phyloP scores from a whole-genome alignment of 1,140 invertebrate genomes.

The Panonychus citri region DNA sequence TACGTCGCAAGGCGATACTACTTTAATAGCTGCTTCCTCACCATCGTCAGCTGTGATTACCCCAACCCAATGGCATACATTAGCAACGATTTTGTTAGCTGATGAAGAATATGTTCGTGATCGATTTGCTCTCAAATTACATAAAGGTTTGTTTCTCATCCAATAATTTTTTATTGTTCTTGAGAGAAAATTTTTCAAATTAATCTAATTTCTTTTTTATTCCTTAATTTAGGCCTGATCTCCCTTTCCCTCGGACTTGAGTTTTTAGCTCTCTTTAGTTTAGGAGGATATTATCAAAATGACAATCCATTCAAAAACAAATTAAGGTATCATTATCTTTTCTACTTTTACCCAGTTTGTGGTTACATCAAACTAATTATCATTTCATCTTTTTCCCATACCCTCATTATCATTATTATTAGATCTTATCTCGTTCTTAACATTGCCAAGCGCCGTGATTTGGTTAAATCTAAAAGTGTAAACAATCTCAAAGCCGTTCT shows the following conservation, averaged over 20 bases:
- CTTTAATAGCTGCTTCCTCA: background rate
- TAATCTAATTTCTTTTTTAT: background rate
- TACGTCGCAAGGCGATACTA: background rate
- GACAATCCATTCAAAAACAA: slow-evolving; percentile 10
- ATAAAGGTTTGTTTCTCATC: slow-evolving; percentile 50
- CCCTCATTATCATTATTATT: background rate
- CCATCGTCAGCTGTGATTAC: slow-evolving; percentile 8
- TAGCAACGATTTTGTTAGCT: slow-evolving; percentile 10
- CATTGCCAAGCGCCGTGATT: slow-evolving; percentile 68
- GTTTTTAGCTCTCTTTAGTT: slow-evolving; percentile 84
- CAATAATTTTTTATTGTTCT: background rate
- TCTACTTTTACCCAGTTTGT: no score
- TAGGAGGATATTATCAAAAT: slow-evolving; percentile 33
- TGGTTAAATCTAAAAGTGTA: slow-evolving; percentile 38
- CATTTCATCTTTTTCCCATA: background rate
- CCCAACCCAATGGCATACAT: slow-evolving; percentile 8
- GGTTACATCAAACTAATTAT: background rate
- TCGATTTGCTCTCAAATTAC: slow-evolving; percentile 65
- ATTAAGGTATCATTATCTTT: no score
- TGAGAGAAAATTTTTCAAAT: background rate
- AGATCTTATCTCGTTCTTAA: slow-evolving; percentile 40
- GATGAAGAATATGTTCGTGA: slow-evolving; percentile 38
- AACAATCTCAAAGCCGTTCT: slow-evolving; percentile 20
- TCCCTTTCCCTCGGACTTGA: slow-evolving; percentile 49
- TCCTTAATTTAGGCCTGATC: slow-evolving; percentile 23